phyloP scores from a whole-genome alignment of 35 echinoderm and acorn worm genomes.

The Ophiothrix spiculata region DNA sequence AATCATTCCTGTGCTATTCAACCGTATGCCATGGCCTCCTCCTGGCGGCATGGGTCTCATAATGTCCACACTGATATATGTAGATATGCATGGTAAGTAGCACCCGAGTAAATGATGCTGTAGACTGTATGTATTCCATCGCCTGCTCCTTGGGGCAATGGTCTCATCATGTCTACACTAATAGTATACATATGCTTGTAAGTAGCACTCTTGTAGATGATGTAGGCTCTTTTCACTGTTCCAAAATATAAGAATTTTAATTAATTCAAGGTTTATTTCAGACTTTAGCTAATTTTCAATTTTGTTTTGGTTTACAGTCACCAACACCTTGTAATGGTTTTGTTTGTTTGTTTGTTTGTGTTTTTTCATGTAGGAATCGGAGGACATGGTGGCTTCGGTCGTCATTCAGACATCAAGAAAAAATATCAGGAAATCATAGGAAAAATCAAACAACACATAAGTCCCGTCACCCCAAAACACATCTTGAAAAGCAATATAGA shows the following conservation, averaged over 20 bases:
- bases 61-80: constrained; percentile 62
- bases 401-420: constrained; percentile 45
- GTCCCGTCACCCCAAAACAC: constrained; percentile 30
- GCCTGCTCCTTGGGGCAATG: not conserved
- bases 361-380: constrained; percentile 40
- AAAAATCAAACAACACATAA: constrained; percentile 38
- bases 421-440: constrained; percentile 62
- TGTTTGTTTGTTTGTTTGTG: not conserved
- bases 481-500: constrained; percentile 13
- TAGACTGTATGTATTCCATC: not conserved
- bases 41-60: constrained; percentile 66
- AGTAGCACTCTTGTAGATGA: too few species aligned
- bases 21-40: constrained; percentile 62
- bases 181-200: too few species aligned
- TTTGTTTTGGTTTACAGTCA: too few species aligned
- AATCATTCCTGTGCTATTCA: constrained; percentile 73
- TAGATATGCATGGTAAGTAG: constrained; percentile 53
- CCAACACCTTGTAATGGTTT: not conserved
- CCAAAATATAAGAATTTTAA: too few species aligned
- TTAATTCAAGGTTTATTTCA: too few species aligned
- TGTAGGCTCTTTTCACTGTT: too few species aligned
- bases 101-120: not conserved
- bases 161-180: too few species aligned
- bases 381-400: constrained; percentile 71
- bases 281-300: too few species aligned